Base-by-base conservation (phyloP, 2,797 vertebrate genomes). In the Acipenser transmontanus region DNA sequence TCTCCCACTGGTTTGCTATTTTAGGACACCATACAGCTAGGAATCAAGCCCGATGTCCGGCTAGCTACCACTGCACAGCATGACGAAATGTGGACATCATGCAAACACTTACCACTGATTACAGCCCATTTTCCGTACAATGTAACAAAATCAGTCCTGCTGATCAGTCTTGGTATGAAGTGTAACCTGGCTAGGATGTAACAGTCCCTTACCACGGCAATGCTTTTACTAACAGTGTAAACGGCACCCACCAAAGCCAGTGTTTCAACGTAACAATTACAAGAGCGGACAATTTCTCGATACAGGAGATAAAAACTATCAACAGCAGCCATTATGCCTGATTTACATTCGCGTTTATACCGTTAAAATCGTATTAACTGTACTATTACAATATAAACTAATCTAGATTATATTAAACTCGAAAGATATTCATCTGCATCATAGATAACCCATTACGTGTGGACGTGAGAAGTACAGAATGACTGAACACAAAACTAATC, bases 71-170 rank as follows among this genome's bases (percentile, higher is more conserved):
- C 34, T 34, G 34, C 34, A 34, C 34, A 34, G 0, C 34, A 34
- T 4, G 4, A 34, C 2, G 2, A 34, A 34, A 34, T 34, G 34
- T 34, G 34, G 34, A 34, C 34, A 34, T 34, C 34, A 34, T 4
- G 34, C 34, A 59, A 7, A 1, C 4, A 76, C 91, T 90, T 83
- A 98, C 97, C 96, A 13, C 87, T 91, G 74, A 98, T 76, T 1
- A 98, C 85, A 0, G 97, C 96, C 97, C 97, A 98, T 66, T 85
- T 84, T 64, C 97, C 97, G 6, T 93, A 98, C 52, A 69, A 88
- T 50, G 85, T 91, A 66, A 80, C 75, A 4, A 98, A 86, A 76
- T 92, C 89, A 12, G 74, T 71, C 47, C 77, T 71, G 0, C 76
- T 62, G 1, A 88, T 75, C 66, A 98, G 80, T 61, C 82, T 88